These are phyloP conservation scores for Lordiphosa clarofinis DNA, from an alignment of 1,140 invertebrate species.

Conservation along the genomic window DNA sequence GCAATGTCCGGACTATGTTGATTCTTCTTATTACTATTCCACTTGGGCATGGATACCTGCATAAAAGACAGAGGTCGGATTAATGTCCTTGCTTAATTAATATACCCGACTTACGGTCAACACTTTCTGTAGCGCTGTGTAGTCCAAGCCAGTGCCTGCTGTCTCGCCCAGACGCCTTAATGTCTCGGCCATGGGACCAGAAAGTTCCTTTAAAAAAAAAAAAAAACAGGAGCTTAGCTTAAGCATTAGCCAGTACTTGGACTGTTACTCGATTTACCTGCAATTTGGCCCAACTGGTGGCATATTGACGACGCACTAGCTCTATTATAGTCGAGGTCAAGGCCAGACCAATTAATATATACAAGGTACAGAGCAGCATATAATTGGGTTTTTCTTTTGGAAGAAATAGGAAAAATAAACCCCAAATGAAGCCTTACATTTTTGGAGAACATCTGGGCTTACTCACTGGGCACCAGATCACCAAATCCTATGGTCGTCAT, in stretches of 20 bases:
- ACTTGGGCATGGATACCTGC: conserved; percentile 81
- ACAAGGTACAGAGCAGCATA: conserved; percentile 93
- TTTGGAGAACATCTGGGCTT: neutral
- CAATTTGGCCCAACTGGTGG: conserved; percentile 89
- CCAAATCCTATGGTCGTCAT: conserved; percentile 97
- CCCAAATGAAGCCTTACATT: too few relatives aligned
- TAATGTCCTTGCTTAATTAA: neutral
- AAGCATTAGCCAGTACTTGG: too few relatives aligned
- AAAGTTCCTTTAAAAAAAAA: too few relatives aligned
- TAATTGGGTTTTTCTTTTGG: conserved; percentile 89
- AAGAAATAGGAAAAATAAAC: neutral
- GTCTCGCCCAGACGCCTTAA: conserved; percentile 87
- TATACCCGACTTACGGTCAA: conserved; percentile 80
- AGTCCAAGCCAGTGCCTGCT: conserved; percentile 83
- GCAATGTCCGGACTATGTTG: conserved; percentile 84
- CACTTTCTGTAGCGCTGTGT: conserved; percentile 85
- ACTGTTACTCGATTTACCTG: conserved; percentile 51
- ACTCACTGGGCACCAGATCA: conserved; percentile 92
- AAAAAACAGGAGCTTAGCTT: too few relatives aligned
- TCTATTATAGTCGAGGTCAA: conserved; percentile 97
- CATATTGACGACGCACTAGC: conserved; percentile 90
- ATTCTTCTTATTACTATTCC: conserved; percentile 79
- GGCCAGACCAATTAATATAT: conserved; percentile 95
- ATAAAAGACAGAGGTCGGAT: neutral
- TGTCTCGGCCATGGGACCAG: conserved; percentile 89